Evolutionary conservation across 2,888 invertebrate genomes (phyloP).

Genomic region (Fabriciana adippe): DNA sequence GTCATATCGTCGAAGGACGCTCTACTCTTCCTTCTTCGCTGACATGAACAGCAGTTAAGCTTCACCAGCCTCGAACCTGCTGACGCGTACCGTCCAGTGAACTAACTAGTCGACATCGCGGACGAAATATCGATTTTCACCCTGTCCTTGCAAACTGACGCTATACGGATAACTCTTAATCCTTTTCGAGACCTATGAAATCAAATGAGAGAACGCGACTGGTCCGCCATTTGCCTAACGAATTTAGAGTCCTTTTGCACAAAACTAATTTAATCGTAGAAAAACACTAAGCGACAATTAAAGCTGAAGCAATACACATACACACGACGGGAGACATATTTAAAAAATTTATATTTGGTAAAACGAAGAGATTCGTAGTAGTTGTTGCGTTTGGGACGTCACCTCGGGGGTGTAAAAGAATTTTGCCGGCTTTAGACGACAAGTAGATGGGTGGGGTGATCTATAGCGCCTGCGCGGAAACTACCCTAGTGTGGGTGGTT

Average conservation of each 20-base stretch:
- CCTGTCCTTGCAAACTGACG: conserved; percentile 53
- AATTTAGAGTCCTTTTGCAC: conserved; percentile 42
- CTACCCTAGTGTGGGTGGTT: conserved; percentile 65
- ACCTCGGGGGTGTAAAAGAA: conserved; percentile 73
- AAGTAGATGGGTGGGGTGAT: conserved; percentile 72
- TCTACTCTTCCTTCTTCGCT: conserved; percentile 66
- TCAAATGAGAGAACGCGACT: conserved; percentile 47
- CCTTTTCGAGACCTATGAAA: conserved; percentile 41
- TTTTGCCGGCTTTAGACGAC: conserved; percentile 74
- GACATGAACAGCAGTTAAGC: conserved; percentile 74
- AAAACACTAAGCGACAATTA: conserved; percentile 62
- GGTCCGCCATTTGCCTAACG: conserved; percentile 71
- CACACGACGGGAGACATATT: conserved; percentile 49
- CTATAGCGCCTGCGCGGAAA: conserved; percentile 68
- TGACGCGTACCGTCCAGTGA: conserved; percentile 42
- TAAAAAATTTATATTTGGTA: conserved; percentile 48
- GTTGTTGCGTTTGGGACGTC: conserved; percentile 74
- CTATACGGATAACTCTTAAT: conserved; percentile 10
- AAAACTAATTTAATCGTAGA: conserved; percentile 40
- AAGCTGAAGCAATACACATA: conserved; percentile 59
- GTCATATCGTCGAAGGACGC: conserved; percentile 74
- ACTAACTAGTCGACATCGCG: conserved; percentile 51
- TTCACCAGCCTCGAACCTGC: conserved; percentile 60
- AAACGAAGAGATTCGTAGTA: conserved; percentile 52
- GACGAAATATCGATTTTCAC: conserved; percentile 61